phyloP scores from a whole-genome alignment of 1,140 invertebrate genomes.

The Sitophilus oryzae region DNA sequence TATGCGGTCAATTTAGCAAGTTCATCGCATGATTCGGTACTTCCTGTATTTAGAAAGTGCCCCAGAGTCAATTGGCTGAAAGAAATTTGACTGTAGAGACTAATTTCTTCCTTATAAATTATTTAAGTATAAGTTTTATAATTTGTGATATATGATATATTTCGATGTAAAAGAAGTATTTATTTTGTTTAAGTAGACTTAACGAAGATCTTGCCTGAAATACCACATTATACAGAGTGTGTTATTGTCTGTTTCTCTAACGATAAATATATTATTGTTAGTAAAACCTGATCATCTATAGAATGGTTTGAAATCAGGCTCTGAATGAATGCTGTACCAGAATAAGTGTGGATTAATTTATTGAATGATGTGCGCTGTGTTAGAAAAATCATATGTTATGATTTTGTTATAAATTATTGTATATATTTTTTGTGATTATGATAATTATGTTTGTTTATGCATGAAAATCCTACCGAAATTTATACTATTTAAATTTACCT shows the following conservation, averaged over 20 bases:
- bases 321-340: too few relatives aligned
- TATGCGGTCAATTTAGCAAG: too few relatives aligned
- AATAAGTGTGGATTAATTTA: not conserved
- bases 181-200: too few relatives aligned
- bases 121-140: not conserved
- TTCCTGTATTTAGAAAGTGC: not conserved
- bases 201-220: too few relatives aligned
- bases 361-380: not conserved
- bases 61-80: not conserved
- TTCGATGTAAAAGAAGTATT: too few relatives aligned
- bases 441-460: not conserved
- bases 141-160: not conserved
- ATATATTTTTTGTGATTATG: not conserved
- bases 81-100: not conserved
- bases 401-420: not conserved
- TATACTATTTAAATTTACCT: not conserved
- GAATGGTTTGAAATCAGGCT: too few relatives aligned
- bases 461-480: not conserved
- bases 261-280: too few relatives aligned
- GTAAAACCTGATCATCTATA: too few relatives aligned
- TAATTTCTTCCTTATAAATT: not conserved
- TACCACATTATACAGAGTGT: too few relatives aligned
- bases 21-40: too few relatives aligned
- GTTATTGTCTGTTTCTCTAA: too few relatives aligned
- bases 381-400: not conserved